Percentiles rank a stretch among this genome's conserved stretches.
Evolutionary conservation across 2,113 vertebrate species (phyloP).

Genomic region (Crotalus viridis): DNA sequence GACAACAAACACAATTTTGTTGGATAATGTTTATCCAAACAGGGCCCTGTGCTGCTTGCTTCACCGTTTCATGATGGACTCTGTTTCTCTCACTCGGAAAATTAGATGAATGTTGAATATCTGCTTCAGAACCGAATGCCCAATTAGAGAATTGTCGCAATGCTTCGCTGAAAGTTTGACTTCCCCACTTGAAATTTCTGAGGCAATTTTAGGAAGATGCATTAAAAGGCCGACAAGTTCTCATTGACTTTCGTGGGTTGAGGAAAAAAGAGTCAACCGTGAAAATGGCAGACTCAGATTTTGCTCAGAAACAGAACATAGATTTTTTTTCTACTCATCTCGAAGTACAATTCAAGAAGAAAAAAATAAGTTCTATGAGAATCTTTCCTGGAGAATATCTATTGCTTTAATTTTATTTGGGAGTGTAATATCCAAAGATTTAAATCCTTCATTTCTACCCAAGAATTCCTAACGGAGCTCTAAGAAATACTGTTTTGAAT

Average conservation of each 20-base stretch:
- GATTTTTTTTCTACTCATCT: slow-evolving; percentile 44
- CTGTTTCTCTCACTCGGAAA: background rate
- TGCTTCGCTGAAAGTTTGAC: slow-evolving; percentile 6
- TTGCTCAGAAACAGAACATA: slow-evolving; percentile 37
- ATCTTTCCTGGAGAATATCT: slow-evolving; percentile 24
- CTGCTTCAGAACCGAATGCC: background rate
- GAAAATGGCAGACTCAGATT: slow-evolving; percentile 49
- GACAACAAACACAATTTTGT: background rate
- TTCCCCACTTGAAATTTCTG: slow-evolving; percentile 20
- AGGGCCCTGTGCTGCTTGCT: background rate
- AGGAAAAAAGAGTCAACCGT: slow-evolving; percentile 3
- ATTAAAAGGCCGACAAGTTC: slow-evolving; percentile 36
- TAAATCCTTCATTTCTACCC: slow-evolving; percentile 39
- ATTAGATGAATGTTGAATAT: background rate
- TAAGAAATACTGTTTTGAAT: slow-evolving; percentile 16
- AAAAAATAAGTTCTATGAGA: slow-evolving; percentile 13
- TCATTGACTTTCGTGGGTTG: slow-evolving; percentile 35
- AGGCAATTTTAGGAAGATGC: slow-evolving; percentile 43
- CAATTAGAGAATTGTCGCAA: slow-evolving; percentile 23
- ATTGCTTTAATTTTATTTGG: slow-evolving; percentile 16
- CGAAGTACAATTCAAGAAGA: slow-evolving; percentile 47
- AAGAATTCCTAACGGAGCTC: slow-evolving; percentile 31
- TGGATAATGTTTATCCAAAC: background rate
- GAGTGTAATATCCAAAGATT: slow-evolving; percentile 22
- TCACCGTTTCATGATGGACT: background rate